phyloP scores from a whole-genome alignment of 2,888 invertebrate species.

The Melanophora roralis region DNA sequence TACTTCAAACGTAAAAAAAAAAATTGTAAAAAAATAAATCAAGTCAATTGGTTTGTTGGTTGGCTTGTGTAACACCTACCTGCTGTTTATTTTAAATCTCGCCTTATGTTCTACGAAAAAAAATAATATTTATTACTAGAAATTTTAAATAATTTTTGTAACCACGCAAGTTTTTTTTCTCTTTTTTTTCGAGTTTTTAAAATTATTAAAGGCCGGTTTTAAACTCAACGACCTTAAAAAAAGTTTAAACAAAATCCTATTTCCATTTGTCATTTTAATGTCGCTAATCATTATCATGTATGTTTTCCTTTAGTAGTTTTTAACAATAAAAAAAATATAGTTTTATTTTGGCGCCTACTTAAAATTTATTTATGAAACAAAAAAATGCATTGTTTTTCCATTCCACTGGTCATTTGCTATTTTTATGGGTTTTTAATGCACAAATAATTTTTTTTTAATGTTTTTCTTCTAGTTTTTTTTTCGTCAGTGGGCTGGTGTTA shows the following conservation, averaged over 20 bases:
- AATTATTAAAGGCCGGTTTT: constrained; percentile 28
- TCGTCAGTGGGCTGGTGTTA: constrained; percentile 27
- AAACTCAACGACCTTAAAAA: constrained; percentile 1
- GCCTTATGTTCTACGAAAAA: neutral
- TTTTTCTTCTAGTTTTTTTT: neutral
- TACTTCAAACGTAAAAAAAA: constrained; percentile 2
- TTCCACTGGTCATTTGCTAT: constrained; percentile 42
- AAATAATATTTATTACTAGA: too few species aligned
- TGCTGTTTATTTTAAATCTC: constrained; percentile 3
- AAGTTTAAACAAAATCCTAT: neutral
- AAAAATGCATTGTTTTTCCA: constrained; percentile 32
- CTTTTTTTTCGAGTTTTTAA: constrained; percentile 23
- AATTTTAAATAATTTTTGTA: constrained; percentile 7
- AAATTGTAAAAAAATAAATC: constrained; percentile 40
- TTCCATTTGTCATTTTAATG: constrained; percentile 22
- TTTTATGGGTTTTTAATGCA: constrained; percentile 34
- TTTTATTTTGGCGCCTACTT: constrained; percentile 48
- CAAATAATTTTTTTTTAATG: neutral
- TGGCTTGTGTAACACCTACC: constrained; percentile 38
- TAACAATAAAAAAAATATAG: constrained; percentile 1
- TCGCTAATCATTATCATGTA: constrained; percentile 39
- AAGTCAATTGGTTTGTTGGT: constrained; percentile 34
- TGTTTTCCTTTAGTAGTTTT: constrained; percentile 10
- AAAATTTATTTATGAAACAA: constrained; percentile 31
- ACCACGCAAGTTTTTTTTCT: constrained; percentile 41